Percentiles rank a stretch among this genome's conserved stretches.
Evolutionary conservation across 1,140 invertebrate genomes (phyloP).

Genomic region (Galleria mellonella): DNA sequence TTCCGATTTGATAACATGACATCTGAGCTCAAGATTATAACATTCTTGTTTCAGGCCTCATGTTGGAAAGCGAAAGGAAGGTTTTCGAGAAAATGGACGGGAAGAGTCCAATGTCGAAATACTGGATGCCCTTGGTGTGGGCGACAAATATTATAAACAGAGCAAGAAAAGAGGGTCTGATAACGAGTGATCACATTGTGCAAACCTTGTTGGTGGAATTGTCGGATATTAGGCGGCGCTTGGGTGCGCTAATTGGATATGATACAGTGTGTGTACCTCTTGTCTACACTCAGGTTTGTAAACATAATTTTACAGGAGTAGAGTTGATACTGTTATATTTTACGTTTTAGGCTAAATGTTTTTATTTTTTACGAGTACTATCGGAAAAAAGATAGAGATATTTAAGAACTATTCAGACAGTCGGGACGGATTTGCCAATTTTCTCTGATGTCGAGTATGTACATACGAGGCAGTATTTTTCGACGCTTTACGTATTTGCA

Average conservation of each 20-base stretch:
- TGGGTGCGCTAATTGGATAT: constrained; percentile 91
- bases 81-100: constrained; percentile 92
- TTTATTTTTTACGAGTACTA: no score
- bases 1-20: no score
- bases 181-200: constrained; percentile 89
- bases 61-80: constrained; percentile 92
- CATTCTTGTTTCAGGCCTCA: constrained; percentile 79
- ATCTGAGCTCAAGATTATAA: neutral
- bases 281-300: constrained; percentile 94
- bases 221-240: constrained; percentile 85
- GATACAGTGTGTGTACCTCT: constrained; percentile 98
- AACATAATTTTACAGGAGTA: no score
- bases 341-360: no score
- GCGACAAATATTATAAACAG: constrained; percentile 92
- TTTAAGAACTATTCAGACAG: no score
- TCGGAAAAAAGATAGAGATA: no score
- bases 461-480: no score
- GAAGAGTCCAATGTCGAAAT: constrained; percentile 92
- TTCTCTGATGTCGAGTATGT: no score
- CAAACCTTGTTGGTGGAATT: constrained; percentile 89
- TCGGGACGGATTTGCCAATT: no score
- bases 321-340: no score
- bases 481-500: no score
- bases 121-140: constrained; percentile 95
- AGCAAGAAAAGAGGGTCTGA: constrained; percentile 86